These are phyloP conservation scores for Diploptera punctata DNA, from an alignment of 2,888 invertebrate species.

Conservation along the genomic window DNA sequence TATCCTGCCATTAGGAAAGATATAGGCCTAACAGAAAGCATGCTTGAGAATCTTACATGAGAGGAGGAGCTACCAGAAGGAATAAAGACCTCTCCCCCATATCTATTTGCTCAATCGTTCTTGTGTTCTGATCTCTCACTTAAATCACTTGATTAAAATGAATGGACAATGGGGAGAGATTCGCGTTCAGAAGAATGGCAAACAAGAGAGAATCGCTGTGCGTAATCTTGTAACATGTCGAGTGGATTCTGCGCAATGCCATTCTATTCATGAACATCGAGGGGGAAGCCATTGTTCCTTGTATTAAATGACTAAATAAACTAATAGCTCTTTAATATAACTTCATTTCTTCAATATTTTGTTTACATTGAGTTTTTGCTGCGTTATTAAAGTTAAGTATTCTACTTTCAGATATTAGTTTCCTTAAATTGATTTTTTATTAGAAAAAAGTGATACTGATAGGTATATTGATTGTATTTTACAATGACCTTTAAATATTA, in stretches of 20 bases:
- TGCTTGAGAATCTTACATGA: too few relatives aligned
- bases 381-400: too few relatives aligned
- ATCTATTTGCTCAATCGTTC: conserved; percentile 29
- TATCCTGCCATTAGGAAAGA: too few relatives aligned
- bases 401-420: too few relatives aligned
- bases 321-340: conserved; percentile 6
- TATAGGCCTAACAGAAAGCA: too few relatives aligned
- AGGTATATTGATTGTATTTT: too few relatives aligned
- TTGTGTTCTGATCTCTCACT: conserved; percentile 17
- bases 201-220: neutral
- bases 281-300: neutral
- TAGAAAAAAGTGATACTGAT: too few relatives aligned
- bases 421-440: too few relatives aligned
- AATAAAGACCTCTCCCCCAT: neutral
- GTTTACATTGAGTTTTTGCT: too few relatives aligned
- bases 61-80: too few relatives aligned
- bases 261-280: too few relatives aligned
- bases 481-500: too few relatives aligned
- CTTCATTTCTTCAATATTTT: neutral
- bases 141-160: conserved; percentile 36
- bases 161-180: conserved; percentile 31
- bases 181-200: neutral
- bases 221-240: conserved; percentile 16
- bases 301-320: conserved; percentile 12
- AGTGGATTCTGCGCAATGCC: conserved; percentile 5